Conservation (phyloP, 2,888 invertebrate genomes). For the Drosophila heteroneura region DNA sequence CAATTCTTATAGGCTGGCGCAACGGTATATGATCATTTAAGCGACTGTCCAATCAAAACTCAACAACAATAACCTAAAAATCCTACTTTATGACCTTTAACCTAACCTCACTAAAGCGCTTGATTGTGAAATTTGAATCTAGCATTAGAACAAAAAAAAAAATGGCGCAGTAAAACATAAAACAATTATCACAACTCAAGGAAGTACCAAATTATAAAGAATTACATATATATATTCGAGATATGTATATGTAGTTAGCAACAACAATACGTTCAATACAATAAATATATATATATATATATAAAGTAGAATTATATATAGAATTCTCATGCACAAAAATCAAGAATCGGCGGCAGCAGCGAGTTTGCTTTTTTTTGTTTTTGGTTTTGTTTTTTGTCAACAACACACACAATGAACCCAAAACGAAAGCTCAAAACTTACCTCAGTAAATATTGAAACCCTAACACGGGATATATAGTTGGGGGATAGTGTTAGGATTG, state of each 20-base stretch:
- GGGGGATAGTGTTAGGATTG: slow-evolving; percentile 22
- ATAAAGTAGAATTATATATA: slow-evolving; percentile 40
- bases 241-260: slow-evolving; percentile 45
- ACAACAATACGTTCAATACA: slow-evolving; percentile 50
- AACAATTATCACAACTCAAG: slow-evolving; percentile 22
- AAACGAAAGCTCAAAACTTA: slow-evolving; percentile 67
- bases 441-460: slow-evolving; percentile 43
- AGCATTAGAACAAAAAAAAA: slow-evolving; percentile 35
- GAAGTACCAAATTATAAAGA: slow-evolving; percentile 37
- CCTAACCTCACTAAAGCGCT: slow-evolving; percentile 45
- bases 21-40: slow-evolving; percentile 84
- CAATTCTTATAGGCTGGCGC: slow-evolving; percentile 39
- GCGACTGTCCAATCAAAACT: slow-evolving; percentile 45
- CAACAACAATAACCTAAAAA: slow-evolving; percentile 27
- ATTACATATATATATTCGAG: slow-evolving; percentile 28
- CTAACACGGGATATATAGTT: slow-evolving; percentile 23
- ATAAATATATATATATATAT: slow-evolving; percentile 27
- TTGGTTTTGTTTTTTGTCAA: slow-evolving; percentile 60
- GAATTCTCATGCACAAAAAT: slow-evolving; percentile 73
- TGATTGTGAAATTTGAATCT: slow-evolving; percentile 39
- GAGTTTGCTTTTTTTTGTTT: slow-evolving; percentile 31
- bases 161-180: slow-evolving; percentile 36
- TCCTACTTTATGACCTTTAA: slow-evolving; percentile 22
- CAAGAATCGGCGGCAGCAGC: slow-evolving; percentile 59
- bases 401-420: slow-evolving; percentile 77